Evolutionary conservation across 2,888 invertebrate genomes (phyloP), one percentile per base, ranked within the genome.

Genomic region (Ceraclea dissimilis): DNA sequence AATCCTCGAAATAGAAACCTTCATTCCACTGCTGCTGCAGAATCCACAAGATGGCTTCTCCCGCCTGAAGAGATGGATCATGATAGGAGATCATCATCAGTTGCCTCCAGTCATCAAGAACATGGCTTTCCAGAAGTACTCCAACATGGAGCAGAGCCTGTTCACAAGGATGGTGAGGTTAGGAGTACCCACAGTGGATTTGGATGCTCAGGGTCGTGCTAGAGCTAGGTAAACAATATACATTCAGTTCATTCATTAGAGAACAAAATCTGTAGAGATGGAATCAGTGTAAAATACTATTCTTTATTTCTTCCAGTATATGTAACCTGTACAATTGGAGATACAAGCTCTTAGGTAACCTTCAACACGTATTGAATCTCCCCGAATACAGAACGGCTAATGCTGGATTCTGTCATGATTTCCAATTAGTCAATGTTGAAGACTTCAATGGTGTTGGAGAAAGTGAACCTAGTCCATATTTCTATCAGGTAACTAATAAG

Each of bases 61-160:
- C 68, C 82, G 98, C 0, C 77, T 99, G 58, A 99, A 99, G 73
- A 82, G 99, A 16, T 99, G 99, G 98, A 97, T 99, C 65, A 99
- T 99, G 99, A 99, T 99, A 67, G 99, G 99, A 0, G 98, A 92
- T 75, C 99, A 99, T 73, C 96, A 99, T 74, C 99, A 99, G 73
- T 77, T 99, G 64, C 99, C 99, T 0, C 99, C 99, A 0, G 97
- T 99, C 11, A 97, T 99, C 49, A 99, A 99, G 75, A 99, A 99
- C 72, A 97, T 98, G 93, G 98, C 99, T 6, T 99, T 99, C 76
- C 98, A 99, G 73, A 99, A 99, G 71, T 99, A 95, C 74, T 96
- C 94, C 54, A 99, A 99, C 69, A 98, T 99, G 98, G 99, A 99
- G 68, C 99, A 99, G 75, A 95, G 95, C 53, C 78, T 99, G 44